Evolutionary conservation across 2,888 invertebrate genomes (phyloP), one percentile per base, ranked within the genome.

Genomic region (Campopleginae sp.): DNA sequence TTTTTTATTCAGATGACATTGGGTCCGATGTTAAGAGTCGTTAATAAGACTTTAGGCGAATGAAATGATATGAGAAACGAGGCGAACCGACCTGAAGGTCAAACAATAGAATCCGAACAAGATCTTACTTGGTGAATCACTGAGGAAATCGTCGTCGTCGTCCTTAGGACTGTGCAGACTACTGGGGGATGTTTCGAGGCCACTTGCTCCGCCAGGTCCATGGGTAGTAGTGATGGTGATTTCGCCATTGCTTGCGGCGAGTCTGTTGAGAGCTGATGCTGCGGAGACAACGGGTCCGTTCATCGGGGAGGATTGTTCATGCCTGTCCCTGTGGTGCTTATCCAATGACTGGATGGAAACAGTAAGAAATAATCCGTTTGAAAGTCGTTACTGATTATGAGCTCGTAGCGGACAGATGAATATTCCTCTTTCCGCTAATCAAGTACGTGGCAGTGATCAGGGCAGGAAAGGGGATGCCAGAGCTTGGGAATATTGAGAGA

Each of bases 71-170:
- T 12, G 10, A 4, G 4, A 12, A 12, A 23, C 12, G 14, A 12
- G 1, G 8, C 27, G 23, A 19, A 17, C 14, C 5, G 27, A 8
- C 14, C 7, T 46, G 2, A 17, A 10, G 19, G 27, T 3, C 0
- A n/a, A 17, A 4, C 10, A 6, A 51, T 33, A 10, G 12, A 23
- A 48, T 10, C 12, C 33, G 1, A 71, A 54, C 3, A 6, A 3
- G 0, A 42, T 96, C 97, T 96, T 96, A 98, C 98, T 97, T 94
- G 97, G 97, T 78, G 97, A 97, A 94, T 97, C 97, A 91, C 97
- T 96, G 66, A 97, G 95, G 88, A 97, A 94, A 94, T 97, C 97
- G 63, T 94, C 93, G 17, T 94, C 93, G 3, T 93, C 93, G 58
- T 93, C 92, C 83, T 92, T 92, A 23, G 92, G 91, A 88, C 93